Conservation (phyloP, 2,113 vertebrate species). For the Phrynosoma platyrhinos region DNA sequence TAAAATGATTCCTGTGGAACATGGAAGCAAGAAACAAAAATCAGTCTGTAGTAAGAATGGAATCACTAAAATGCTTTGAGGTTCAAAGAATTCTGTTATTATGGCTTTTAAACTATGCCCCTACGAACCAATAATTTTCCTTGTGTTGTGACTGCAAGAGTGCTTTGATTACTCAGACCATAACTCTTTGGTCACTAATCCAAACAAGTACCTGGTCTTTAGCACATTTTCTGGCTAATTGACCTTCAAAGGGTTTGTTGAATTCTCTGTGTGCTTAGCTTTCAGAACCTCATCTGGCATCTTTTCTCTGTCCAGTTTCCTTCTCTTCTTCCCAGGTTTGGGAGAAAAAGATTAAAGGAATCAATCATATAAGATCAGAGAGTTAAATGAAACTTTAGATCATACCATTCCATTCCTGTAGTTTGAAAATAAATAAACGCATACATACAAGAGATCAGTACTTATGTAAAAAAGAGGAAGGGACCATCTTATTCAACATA, state of each 20-base stretch:
- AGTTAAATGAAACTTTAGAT: constrained; percentile 63
- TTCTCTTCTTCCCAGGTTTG: constrained; percentile 54
- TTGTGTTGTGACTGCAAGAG: constrained; percentile 79
- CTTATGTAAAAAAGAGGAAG: constrained; percentile 67
- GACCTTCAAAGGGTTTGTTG: constrained; percentile 82
- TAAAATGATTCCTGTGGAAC: constrained; percentile 49
- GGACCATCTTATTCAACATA: constrained; percentile 21
- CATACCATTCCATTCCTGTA: constrained; percentile 58
- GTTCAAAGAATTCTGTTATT: constrained; percentile 87
- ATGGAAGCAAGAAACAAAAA: constrained; percentile 64
- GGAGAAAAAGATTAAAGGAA: constrained; percentile 68
- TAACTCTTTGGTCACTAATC: constrained; percentile 91
- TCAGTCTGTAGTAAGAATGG: constrained; percentile 75
- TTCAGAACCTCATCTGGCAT: constrained; percentile 81
- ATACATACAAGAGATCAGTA: constrained; percentile 64
- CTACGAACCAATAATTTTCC: constrained; percentile 82
- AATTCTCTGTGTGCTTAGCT: constrained; percentile 74
- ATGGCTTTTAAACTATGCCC: constrained; percentile 90
- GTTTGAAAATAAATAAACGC: constrained; percentile 57
- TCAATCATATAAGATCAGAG: constrained; percentile 63
- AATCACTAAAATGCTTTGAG: constrained; percentile 79
- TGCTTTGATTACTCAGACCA: constrained; percentile 91
- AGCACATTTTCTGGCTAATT: constrained; percentile 90
- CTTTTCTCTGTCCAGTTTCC: constrained; percentile 65
- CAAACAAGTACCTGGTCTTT: constrained; percentile 78